Evolutionary conservation across 2,888 invertebrate species (phyloP).

Genomic region (Limnephilus auricula): DNA sequence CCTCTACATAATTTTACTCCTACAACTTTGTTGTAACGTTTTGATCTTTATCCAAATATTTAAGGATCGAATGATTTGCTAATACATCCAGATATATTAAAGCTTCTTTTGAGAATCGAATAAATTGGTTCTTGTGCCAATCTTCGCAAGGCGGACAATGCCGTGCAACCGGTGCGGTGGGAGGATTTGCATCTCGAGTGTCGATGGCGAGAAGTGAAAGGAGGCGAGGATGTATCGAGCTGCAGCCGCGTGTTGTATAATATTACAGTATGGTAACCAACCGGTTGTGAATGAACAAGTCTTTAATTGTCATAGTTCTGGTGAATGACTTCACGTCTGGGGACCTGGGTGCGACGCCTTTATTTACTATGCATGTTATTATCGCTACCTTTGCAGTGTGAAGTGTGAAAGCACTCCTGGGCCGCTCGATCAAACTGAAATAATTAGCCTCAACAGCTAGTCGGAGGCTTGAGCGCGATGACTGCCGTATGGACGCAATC

Average conservation of each 20-base stretch:
- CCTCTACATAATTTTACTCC: not conserved
- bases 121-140: not conserved
- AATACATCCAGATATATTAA: not conserved
- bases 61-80: not conserved
- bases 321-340: slow-evolving; percentile 28
- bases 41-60: not conserved
- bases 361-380: slow-evolving; percentile 17
- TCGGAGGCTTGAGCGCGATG: not conserved
- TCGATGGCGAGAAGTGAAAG: slow-evolving; percentile 21
- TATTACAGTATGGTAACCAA: not conserved
- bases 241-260: not conserved
- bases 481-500: not conserved
- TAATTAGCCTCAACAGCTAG: not conserved
- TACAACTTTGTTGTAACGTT: not conserved
- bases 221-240: slow-evolving; percentile 13
- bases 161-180: not conserved
- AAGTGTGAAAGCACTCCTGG: not conserved
- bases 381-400: not conserved
- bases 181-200: slow-evolving; percentile 20
- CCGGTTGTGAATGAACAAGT: slow-evolving; percentile 24
- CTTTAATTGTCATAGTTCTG: slow-evolving; percentile 27
- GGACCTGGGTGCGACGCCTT: slow-evolving; percentile 6
- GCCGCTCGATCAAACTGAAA: not conserved
- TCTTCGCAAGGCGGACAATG: not conserved
- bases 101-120: not conserved